Base-by-base conservation (phyloP, 2,797 vertebrate species). In the Melanotaenia parkinsoni region DNA sequence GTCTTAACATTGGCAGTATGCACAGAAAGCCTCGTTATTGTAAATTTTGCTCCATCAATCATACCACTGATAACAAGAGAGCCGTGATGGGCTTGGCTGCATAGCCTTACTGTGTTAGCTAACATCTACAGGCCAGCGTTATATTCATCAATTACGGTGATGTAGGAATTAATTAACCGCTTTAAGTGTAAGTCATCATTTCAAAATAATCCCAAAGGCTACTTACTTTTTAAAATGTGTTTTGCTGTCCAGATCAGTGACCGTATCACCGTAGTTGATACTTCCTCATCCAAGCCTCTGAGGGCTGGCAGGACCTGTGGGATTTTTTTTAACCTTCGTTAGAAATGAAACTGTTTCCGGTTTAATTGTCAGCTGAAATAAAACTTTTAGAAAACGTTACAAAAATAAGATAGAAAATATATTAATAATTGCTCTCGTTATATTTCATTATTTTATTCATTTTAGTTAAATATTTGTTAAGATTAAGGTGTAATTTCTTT, bases 271-370 rank as follows among this genome's bases (percentile, higher is more conserved):
- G 22, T 9, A 2, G 53, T 0, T 4, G 54, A 24, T 50, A 90
- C 91, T 93, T 93, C 92, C 92, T 90, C 77, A 72, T 90, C 83
- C 67, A 69, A 87, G 79, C 80, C 70, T 86, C 66, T 30, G 76
- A 45, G 72, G 82, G 80, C 65, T 79, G 78, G 83, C 77, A 64
- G 81, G 76, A 82, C 65, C 68, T 32, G 32, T 20, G 3, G 4
- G 5, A 28, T 16, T 9, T 32, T 47, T 10, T 30, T 12, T 38
- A 74, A 62, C 59, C 66, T 63, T 47, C 16, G 16, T 7, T 2
- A 5, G 38, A 50, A 10, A 56, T 32, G 50, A 28, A 33, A 1
- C 10, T 4, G 24, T 12, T 84, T 91, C 90, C 86, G 85, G 72
- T 86, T 37, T 0, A 14, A 6, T 9, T 1, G 0, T 0, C 0